Evolutionary conservation across 2,113 vertebrate genomes (phyloP), one percentile per base, ranked within the genome.

Genomic region (Orthonyx spaldingii): DNA sequence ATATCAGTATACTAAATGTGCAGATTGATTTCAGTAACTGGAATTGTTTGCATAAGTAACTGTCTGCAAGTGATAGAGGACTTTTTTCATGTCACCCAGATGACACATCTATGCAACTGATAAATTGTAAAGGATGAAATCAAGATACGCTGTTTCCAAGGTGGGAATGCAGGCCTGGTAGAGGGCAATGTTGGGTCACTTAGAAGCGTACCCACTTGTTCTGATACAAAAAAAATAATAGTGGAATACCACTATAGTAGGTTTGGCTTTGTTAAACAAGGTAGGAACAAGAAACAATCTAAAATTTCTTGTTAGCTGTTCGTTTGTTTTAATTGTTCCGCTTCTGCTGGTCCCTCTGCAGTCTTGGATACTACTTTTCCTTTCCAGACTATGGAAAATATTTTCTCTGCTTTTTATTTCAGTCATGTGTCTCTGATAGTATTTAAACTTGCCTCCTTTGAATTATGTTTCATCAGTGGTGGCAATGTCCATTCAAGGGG

Each of bases 1-100:
- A 20, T 63, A 50, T 24, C 30, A n/a, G 2, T n/a, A 11, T 16
- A n/a, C 5, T 27, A 5, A 42, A 68, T 0, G 0, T 82, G 47
- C 17, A 64, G 30, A 16, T 87, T 78, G 47, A 27, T 78, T 42
- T 55, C 46, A 83, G 26, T 41, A 69, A 16, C n/a, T 96, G 39
- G n/a, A 50, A 27, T 50, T 72, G 11, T 24, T 23, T 7, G 6
- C 11, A 9, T 79, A 63, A 47, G 24, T 78, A 56, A 17, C 57
- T 57, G 42, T 17, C 52, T 87, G 21, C 30, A 84, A 66, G 33
- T 28, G 57, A 26, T 6, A 18, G 16, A 59, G 22, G 22, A 47
- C 16, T 81, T 63, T 6, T 55, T n/a, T 41, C 6, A 0, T 42
- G 32, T 87, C 24, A 53, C 32, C 27, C 53, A 41, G 52, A 27